Evolutionary conservation across 2,888 invertebrate species (phyloP).

Genomic region (Liodrosophila aerea): DNA sequence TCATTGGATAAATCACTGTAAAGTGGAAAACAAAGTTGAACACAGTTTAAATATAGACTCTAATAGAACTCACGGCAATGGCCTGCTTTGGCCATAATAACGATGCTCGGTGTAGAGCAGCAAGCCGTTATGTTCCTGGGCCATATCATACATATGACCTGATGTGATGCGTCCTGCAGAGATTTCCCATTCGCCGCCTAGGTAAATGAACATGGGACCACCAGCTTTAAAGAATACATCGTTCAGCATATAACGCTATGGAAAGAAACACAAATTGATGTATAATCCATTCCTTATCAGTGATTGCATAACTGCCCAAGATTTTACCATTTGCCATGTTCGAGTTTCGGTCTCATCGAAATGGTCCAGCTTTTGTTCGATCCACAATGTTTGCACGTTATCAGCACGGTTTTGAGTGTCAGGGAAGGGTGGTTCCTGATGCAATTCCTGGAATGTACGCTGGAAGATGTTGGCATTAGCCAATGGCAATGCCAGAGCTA

Average conservation of each 20-base stretch:
- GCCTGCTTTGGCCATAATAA: constrained; percentile 90
- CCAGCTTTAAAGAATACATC: constrained; percentile 82
- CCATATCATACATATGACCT: constrained; percentile 87
- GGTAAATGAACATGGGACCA: constrained; percentile 86
- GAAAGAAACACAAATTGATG: neutral
- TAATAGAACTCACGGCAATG: constrained; percentile 85
- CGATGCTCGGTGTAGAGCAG: constrained; percentile 91
- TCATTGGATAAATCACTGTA: constrained; percentile 84
- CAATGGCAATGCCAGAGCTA: constrained; percentile 22
- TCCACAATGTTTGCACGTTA: constrained; percentile 80
- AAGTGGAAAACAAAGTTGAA: neutral
- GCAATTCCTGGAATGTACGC: constrained; percentile 69
- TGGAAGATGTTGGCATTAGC: constrained; percentile 62
- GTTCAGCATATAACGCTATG: constrained; percentile 84
- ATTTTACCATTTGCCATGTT: constrained; percentile 84
- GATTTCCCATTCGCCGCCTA: constrained; percentile 89
- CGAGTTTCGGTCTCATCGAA: constrained; percentile 84
- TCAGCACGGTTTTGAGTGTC: constrained; percentile 50
- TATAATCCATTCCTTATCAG: neutral
- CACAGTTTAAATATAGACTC: neutral
- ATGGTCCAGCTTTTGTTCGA: constrained; percentile 85
- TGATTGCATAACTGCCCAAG: constrained; percentile 12
- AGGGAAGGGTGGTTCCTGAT: constrained; percentile 83
- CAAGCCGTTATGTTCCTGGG: constrained; percentile 84
- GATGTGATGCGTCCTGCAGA: constrained; percentile 83